phyloP scores from a whole-genome alignment of 2,113 vertebrate species.

The Leucopternis melanops region DNA sequence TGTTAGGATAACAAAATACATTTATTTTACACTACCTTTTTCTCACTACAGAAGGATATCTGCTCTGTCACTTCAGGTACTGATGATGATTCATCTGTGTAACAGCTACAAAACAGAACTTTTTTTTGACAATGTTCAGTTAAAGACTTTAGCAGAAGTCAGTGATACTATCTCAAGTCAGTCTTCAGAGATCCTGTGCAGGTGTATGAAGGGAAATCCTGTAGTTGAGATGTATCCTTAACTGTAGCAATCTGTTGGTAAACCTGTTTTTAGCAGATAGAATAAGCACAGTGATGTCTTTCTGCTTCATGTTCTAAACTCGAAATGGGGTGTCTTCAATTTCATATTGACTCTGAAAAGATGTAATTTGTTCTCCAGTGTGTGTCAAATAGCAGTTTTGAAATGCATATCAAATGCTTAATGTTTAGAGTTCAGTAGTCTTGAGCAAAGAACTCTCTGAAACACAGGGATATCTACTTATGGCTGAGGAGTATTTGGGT shows the following conservation, averaged over 20 bases:
- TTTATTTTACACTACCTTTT: background rate
- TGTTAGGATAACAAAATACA: background rate
- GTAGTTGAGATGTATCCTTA: background rate
- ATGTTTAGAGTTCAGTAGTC: background rate
- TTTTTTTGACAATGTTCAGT: background rate
- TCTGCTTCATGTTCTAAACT: background rate
- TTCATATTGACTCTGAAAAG: background rate
- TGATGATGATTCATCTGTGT: background rate
- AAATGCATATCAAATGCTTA: background rate
- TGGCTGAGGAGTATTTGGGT: background rate
- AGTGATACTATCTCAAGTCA: background rate
- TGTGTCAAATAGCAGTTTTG: background rate
- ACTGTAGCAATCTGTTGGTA: background rate
- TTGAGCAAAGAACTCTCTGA: background rate
- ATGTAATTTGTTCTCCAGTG: background rate
- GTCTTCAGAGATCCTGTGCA: background rate
- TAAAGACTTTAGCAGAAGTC: background rate
- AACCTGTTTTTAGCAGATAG: background rate
- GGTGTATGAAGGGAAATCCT: background rate
- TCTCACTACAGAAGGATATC: background rate
- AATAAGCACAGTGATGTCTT: background rate
- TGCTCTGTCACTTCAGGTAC: background rate
- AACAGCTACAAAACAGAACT: background rate
- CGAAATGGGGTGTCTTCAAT: background rate
- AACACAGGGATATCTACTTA: rapidly evolving